Conservation (phyloP, 2,113 vertebrate genomes). For the Camelus bactrianus region DNA sequence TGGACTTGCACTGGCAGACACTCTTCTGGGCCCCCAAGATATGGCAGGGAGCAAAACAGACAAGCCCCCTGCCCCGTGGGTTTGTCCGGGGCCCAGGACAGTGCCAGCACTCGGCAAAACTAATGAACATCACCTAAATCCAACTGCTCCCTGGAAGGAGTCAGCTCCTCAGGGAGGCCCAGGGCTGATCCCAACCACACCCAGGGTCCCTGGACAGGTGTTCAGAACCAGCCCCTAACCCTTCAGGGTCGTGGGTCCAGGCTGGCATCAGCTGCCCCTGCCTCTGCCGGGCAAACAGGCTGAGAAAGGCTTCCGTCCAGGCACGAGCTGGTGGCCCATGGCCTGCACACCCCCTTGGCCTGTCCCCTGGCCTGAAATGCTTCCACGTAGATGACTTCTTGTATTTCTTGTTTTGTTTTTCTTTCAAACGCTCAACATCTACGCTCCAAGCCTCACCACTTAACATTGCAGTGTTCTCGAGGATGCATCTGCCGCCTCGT, state of each 20-base stretch:
- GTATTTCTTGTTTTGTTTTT: neutral
- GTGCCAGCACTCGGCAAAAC: neutral
- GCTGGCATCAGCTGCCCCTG: neutral
- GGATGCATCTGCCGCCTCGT: neutral
- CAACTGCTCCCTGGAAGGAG: neutral
- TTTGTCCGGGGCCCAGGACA: too few species aligned
- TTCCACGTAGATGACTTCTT: neutral
- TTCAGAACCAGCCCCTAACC: too few species aligned
- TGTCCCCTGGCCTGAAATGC: neutral
- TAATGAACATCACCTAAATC: neutral
- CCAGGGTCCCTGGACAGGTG: neutral
- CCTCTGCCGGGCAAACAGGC: neutral
- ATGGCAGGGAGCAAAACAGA: neutral
- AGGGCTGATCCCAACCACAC: neutral
- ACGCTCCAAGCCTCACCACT: too few species aligned
- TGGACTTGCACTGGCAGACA: too few species aligned
- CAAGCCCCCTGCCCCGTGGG: neutral
- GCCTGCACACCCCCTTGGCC: neutral
- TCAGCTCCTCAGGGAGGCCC: neutral
- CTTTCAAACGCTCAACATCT: neutral
- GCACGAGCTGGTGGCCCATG: fast-evolving
- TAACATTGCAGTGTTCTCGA: neutral
- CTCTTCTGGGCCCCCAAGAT: too few species aligned
- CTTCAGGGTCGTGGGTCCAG: neutral
- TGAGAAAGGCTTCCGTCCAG: neutral